Evolutionary conservation across 2,113 vertebrate species (phyloP), one percentile per base, ranked within the genome.

Genomic region (Spea multiplicata): DNA sequence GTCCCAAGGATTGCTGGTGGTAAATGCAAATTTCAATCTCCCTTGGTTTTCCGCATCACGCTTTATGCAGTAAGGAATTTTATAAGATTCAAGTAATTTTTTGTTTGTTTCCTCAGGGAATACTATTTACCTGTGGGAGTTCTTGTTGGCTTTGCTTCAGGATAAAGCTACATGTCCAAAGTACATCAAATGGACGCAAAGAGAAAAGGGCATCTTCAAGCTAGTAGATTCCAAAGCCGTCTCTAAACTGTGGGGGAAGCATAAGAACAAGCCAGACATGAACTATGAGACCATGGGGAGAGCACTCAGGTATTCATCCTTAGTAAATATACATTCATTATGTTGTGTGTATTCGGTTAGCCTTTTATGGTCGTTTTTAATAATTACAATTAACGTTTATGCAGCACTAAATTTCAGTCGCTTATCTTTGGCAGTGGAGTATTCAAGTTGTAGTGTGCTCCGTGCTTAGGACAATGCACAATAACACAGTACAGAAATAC

Each of bases 231-330:
- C 97, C 45, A 98, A 99, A 86, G 97, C 97, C 4, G 97, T 99
- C 49, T 97, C 96, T 67, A 92, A 87, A 75, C 88, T 99, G 71
- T 99, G 97, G 97, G 97, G 97, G 50, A 98, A 96, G 86, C 97
- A 99, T 88, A 99, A 99, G 90, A 99, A 99, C 89, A 98, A 99
- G 83, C 97, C 97, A 44, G 97, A 99, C 82, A 99, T 99, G 97
- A 99, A 98, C 87, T 99, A 99, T 71, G 97, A 99, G 89, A 99
- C 97, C 9, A 99, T 99, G 97, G 97, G 97, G 81, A 90, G 97
- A 91, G 97, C 97, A 73, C 95, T 99, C 87, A 95, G 97, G 97
- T 99, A 89, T 13, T 9, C 55, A 8, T 53, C 2, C 6, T 53
- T 1, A 30, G 30, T 55, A 8, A 55, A 55, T 55, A 55, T 55